A percentile compares a stretch with the other conserved stretches of the same genome.
phyloP scores from a whole-genome alignment of 2,113 vertebrate genomes.

The Hemiprocne comata region DNA sequence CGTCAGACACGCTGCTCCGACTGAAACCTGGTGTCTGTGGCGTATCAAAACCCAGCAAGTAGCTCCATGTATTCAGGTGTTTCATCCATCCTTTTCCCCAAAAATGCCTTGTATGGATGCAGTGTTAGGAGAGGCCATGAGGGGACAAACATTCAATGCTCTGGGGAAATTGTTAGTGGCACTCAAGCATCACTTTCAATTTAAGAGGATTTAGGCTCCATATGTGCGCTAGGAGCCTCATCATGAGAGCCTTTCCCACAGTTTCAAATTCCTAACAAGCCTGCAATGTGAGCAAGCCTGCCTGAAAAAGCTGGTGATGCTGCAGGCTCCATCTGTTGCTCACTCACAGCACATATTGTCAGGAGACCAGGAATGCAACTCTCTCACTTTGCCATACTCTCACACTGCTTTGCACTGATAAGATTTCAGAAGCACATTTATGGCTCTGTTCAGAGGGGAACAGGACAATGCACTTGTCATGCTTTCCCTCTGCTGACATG shows the following conservation, averaged over 20 bases:
- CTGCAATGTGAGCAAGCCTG: background rate
- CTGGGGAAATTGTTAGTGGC: background rate
- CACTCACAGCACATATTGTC: background rate
- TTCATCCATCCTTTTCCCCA: background rate
- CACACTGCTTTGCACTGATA: fast-evolving
- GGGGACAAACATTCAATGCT: background rate
- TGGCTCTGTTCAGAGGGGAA: background rate
- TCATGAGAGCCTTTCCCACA: background rate
- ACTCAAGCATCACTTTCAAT: background rate
- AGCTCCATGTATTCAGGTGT: background rate
- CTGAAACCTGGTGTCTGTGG: background rate
- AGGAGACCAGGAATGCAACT: background rate
- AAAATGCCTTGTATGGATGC: background rate
- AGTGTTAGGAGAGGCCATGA: background rate
- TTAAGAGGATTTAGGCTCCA: background rate
- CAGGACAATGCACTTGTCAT: background rate
- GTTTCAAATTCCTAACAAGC: background rate
- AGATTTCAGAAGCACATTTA: background rate
- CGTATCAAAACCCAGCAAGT: fast-evolving
- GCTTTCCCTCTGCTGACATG: background rate
- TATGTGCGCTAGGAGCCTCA: background rate
- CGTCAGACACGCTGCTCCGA: fast-evolving
- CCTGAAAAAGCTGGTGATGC: background rate
- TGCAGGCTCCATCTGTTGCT: constrained; percentile 29
- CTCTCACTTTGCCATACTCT: background rate